A percentile compares a stretch with the other conserved stretches of the same genome.
Evolutionary conservation across 1,140 invertebrate species (phyloP).

Genomic region (Drosophila gunungcola): DNA sequence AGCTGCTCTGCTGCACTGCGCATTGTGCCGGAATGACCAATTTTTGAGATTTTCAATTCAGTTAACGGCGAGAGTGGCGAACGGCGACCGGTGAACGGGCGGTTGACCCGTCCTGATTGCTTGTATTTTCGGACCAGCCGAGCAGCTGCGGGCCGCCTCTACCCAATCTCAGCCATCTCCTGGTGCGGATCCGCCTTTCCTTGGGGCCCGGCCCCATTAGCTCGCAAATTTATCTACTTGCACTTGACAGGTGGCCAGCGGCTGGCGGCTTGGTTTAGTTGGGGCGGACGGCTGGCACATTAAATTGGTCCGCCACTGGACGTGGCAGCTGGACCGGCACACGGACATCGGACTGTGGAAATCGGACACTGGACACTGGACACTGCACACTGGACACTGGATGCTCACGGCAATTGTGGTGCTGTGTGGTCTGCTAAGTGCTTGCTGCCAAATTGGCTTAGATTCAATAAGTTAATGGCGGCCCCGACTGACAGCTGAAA

Average conservation of each 20-base stretch:
- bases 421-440: constrained; percentile 61
- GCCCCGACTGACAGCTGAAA: constrained; percentile 54
- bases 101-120: constrained; percentile 27
- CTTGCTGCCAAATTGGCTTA: constrained; percentile 69
- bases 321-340: constrained; percentile 43
- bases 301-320: constrained; percentile 72
- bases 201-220: constrained; percentile 73
- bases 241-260: constrained; percentile 71
- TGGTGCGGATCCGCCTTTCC: constrained; percentile 25
- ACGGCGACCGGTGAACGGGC: constrained; percentile 4
- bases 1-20: constrained; percentile 37
- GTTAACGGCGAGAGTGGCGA: constrained; percentile 60
- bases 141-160: constrained; percentile 63
- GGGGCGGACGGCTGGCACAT: constrained; percentile 53
- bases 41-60: constrained; percentile 83
- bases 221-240: constrained; percentile 78
- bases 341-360: constrained; percentile 5
- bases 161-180: constrained; percentile 28
- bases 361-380: no score
- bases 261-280: constrained; percentile 65
- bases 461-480: constrained; percentile 81
- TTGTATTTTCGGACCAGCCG: constrained; percentile 65
- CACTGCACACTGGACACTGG: constrained; percentile 9
- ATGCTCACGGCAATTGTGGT: constrained; percentile 65
- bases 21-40: constrained; percentile 81